phyloP scores from a whole-genome alignment of 2,797 vertebrate species.

The Zalophus californianus region DNA sequence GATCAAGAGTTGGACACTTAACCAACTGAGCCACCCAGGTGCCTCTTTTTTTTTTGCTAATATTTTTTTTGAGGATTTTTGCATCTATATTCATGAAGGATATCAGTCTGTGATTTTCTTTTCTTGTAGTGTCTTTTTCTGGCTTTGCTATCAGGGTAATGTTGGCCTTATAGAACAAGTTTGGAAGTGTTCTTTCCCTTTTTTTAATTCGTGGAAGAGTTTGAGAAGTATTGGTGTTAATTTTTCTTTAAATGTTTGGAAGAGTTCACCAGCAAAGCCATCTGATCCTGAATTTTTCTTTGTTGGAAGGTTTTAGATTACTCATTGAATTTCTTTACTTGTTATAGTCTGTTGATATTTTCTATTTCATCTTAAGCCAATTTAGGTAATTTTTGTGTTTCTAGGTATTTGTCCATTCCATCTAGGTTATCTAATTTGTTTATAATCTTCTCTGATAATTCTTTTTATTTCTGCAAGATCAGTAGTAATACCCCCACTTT shows the following conservation, averaged over 20 bases:
- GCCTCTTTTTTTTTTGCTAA: neutral
- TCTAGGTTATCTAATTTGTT: neutral
- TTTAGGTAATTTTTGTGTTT: neutral
- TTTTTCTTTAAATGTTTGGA: neutral
- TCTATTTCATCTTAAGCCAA: neutral
- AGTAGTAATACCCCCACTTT: neutral
- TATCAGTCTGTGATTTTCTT: neutral
- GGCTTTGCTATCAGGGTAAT: neutral
- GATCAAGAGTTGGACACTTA: no score
- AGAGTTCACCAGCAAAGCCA: neutral
- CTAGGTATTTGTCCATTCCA: neutral
- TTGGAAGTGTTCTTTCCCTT: neutral
- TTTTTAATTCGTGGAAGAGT: neutral
- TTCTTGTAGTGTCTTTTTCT: neutral
- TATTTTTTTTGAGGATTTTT: neutral
- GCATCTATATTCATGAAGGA: neutral
- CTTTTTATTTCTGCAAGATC: neutral
- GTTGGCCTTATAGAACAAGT: neutral
- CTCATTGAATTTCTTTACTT: neutral
- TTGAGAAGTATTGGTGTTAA: constrained; percentile 5
- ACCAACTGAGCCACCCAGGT: no score
- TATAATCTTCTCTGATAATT: neutral
- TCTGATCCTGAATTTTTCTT: neutral
- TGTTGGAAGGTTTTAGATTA: constrained; percentile 14
- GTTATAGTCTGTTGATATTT: neutral